A percentile compares a stretch with the other conserved stretches of the same genome.
phyloP scores from a whole-genome alignment of 2,888 invertebrate genomes.

The Cephalotes varians region DNA sequence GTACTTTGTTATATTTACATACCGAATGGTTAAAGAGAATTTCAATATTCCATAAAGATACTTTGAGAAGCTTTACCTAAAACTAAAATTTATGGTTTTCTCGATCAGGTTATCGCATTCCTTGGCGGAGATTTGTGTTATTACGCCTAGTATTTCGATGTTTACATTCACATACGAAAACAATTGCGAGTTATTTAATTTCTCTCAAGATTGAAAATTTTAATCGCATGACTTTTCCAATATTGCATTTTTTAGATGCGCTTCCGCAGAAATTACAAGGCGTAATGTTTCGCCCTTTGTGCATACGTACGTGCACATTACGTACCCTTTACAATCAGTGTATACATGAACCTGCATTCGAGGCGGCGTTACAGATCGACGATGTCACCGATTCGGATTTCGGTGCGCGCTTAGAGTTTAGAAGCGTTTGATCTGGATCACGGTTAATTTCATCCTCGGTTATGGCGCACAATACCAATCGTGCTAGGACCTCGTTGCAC shows the following conservation, averaged over 20 bases:
- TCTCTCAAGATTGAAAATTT: not conserved
- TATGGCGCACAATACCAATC: slow-evolving; percentile 73
- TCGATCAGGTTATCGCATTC: not conserved
- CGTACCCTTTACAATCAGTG: not conserved
- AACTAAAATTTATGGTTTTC: not conserved
- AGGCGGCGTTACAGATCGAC: slow-evolving; percentile 59
- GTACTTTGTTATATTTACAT: not conserved
- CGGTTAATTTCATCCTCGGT: slow-evolving; percentile 74
- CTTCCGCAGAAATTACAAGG: not conserved
- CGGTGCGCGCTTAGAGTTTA: slow-evolving; percentile 63
- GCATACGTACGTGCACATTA: not conserved
- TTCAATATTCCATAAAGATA: not conserved
- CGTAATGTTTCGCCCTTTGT: not conserved
- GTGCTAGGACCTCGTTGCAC: slow-evolving; percentile 65
- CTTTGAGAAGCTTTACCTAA: not conserved
- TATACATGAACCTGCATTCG: slow-evolving; percentile 40
- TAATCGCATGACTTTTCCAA: not conserved
- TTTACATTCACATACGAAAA: not conserved
- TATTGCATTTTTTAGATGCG: not conserved
- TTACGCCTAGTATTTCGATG: not conserved
- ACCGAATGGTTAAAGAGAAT: not conserved
- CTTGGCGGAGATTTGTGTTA: not conserved
- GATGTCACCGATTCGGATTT: slow-evolving; percentile 62
- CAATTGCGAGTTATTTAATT: not conserved
- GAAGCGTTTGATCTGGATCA: slow-evolving; percentile 73